These are phyloP conservation scores for Eriocheir sinensis DNA, from an alignment of 1,140 invertebrate species.

Conservation along the genomic window DNA sequence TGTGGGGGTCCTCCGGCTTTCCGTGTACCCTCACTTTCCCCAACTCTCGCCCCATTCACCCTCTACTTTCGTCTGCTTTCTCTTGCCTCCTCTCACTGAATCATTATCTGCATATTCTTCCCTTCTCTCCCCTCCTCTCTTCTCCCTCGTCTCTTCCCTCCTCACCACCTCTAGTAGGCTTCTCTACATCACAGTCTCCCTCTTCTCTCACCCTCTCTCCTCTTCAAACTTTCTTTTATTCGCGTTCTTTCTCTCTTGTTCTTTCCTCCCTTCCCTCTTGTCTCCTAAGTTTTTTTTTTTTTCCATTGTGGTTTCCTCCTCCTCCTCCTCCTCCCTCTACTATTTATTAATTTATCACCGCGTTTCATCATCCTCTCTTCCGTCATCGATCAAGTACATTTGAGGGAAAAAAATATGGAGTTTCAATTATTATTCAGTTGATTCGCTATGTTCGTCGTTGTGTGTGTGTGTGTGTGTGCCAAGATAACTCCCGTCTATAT, in stretches of 20 bases:
- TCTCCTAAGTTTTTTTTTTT: no score
- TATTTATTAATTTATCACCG: not conserved
- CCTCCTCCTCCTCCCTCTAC: no score
- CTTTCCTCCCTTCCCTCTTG: no score
- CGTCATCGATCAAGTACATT: no score
- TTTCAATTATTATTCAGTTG: not conserved
- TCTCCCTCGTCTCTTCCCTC: slow-evolving; percentile 24
- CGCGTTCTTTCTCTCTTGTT: not conserved
- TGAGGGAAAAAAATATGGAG: not conserved
- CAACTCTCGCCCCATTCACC: no score
- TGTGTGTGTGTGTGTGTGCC: slow-evolving; percentile 38
- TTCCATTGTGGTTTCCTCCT: no score
- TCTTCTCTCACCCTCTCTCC: no score
- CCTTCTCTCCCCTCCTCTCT: slow-evolving; percentile 9
- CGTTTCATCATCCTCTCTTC: not conserved
- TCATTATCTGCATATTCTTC: not conserved
- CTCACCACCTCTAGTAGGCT: slow-evolving; percentile 32
- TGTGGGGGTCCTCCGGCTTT: no score
- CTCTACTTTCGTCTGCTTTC: no score
- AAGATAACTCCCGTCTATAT: no score
- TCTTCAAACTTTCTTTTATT: not conserved
- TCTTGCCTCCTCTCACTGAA: not conserved
- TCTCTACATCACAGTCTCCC: slow-evolving; percentile 31
- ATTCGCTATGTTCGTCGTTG: not conserved
- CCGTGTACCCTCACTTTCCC: no score